Evolutionary conservation across 2,113 vertebrate genomes (phyloP), one percentile per base, ranked within the genome.

Genomic region (Callopanchax toddi): DNA sequence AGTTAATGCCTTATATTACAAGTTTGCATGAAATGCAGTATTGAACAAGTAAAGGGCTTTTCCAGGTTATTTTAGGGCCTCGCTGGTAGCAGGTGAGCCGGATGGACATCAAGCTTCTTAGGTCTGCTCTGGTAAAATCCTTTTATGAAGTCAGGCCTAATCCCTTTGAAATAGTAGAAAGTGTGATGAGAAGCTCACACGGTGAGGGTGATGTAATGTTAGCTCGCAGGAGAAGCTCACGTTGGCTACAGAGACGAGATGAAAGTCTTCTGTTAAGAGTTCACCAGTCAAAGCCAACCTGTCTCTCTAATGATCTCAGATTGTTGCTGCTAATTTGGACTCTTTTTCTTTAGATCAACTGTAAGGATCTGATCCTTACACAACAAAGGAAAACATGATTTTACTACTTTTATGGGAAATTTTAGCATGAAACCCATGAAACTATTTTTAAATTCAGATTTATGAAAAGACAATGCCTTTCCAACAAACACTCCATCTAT

Each of bases 31-130:
- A n/a, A n/a, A n/a, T n/a, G n/a, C n/a, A n/a, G n/a, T n/a, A n/a
- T n/a, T n/a, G n/a, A n/a, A 26, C 26, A 42, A 23, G 37, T 44
- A 6, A 1, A 50, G 40, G 32, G 1, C 49, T 51, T 42, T 34
- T 51, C 29, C n/a, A 6, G 36, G 13, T 18, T 73, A 72, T 76
- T 83, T 82, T 52, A 17, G 51, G 48, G 50, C 48, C 20, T 45
- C 4, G 48, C 18, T 56, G 57, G 42, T 40, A 23, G 53, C 25
- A 48, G 51, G 51, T 53, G 58, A 86, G 61, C n/a, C 58, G 43
- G 75, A 72, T 65, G 71, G 52, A 60, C 58, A 63, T 51, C 69
- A 85, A 87, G 76, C 86, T 67, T 68, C 76, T 89, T 84, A 86
- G 32, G 15, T 17, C 13, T 62, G 63, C 48, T 62, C 52, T 18